Conservation (phyloP, 1,140 invertebrate genomes). For the Neodiprion fabricii region DNA sequence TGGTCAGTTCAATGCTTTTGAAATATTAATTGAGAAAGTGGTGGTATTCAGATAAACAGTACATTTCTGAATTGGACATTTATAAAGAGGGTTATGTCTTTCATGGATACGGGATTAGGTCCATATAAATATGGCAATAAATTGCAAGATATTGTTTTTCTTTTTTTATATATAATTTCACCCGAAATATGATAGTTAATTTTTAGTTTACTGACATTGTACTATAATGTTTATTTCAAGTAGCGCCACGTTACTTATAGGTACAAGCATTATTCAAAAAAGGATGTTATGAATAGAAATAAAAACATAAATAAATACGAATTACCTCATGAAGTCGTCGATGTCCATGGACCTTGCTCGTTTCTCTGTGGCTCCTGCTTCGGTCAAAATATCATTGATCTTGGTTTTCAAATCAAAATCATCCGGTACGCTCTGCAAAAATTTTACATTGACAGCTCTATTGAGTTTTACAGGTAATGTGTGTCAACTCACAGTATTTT, state of each 20-base stretch:
- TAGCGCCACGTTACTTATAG: background rate
- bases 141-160: too few relatives aligned
- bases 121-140: too few relatives aligned
- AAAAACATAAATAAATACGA: constrained; percentile 29
- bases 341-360: constrained; percentile 94
- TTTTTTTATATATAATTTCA: too few relatives aligned
- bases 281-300: constrained; percentile 21
- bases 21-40: too few relatives aligned
- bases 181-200: too few relatives aligned
- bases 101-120: too few relatives aligned
- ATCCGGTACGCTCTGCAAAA: constrained; percentile 75
- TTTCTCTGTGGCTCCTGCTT: constrained; percentile 73
- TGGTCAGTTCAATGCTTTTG: too few relatives aligned
- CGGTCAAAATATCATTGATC: constrained; percentile 77
- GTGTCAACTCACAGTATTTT: constrained; percentile 76
- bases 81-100: too few relatives aligned
- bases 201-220: too few relatives aligned
- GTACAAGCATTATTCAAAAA: background rate
- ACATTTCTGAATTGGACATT: too few relatives aligned
- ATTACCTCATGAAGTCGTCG: constrained; percentile 91
- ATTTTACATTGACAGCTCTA: background rate
- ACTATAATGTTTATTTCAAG: background rate
- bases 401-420: constrained; percentile 89
- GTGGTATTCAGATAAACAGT: too few relatives aligned
- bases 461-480: constrained; percentile 53